Evolutionary conservation across 2,113 vertebrate species (phyloP), one percentile per base, ranked within the genome.

Genomic region (Podocnemis expansa): DNA sequence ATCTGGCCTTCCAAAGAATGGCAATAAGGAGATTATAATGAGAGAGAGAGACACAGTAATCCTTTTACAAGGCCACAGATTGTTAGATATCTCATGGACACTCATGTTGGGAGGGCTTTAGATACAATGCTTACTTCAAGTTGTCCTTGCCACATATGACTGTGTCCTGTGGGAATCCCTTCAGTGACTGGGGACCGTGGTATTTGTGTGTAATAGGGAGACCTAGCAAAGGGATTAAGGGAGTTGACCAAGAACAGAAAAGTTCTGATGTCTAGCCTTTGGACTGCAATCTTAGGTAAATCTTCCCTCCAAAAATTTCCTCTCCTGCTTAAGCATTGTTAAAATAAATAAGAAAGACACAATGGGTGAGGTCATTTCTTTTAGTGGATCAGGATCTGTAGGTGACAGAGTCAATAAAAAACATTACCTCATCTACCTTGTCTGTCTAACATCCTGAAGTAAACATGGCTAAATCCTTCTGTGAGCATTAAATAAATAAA

Each of bases 1-100:
- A 88, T 89, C 78, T 27, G 78, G n/a, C 49, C n/a, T 94, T 84
- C 41, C 73, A 82, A n/a, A 90, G 80, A n/a, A 78, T 84, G 88
- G 78, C 87, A 91, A 89, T 93, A 86, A 96, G 94, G 73, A 86
- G 29, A 73, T 73, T 89, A 85, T 94, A 96, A 94, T 96, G 89
- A 97, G 80, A 82, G 82, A 5, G 19, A 51, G 63, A 95, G 73
- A 78, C 83, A 91, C 87, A 89, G 82, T 86, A 93, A 83, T 91
- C 49, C 54, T 52, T 93, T 96, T 85, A 89, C 96, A 84, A 96
- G 88, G 75, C 75, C 88, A 86, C 75, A 67, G 88, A 93, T 84
- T 94, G 85, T 93, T 87, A 82, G 85, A 86, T 12, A 82, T 41
- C 82, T 45, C 82, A 47, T 41, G 80, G 90, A 83, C 88, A 86